Evolutionary conservation across 2,797 vertebrate genomes (phyloP).

Genomic region (Pygocentrus nattereri): DNA sequence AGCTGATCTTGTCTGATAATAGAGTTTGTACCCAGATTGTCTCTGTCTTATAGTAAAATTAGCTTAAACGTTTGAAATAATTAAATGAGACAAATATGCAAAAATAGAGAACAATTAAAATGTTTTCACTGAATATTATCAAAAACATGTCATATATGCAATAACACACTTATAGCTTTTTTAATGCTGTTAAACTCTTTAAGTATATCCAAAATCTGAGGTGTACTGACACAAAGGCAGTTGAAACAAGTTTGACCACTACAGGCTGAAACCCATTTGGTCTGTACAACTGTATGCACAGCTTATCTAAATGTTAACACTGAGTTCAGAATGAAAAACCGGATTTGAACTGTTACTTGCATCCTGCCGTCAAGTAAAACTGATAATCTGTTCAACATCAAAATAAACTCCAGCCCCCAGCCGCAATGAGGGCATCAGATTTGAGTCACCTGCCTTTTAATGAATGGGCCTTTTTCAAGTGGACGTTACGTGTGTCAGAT

Average conservation of each 20-base stretch:
- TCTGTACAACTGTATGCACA: not conserved
- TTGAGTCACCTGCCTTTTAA: not conserved
- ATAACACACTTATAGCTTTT: too few species aligned
- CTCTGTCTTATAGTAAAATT: too few species aligned
- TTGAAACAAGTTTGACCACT: slow-evolving; percentile 22
- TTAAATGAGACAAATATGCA: too few species aligned
- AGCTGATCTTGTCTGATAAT: too few species aligned
- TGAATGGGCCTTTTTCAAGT: slow-evolving; percentile 13
- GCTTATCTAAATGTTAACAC: slow-evolving; percentile 3
- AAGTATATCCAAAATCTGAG: not conserved
- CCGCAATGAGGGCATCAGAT: slow-evolving; percentile 27
- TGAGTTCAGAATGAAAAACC: not conserved
- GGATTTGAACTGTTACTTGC: not conserved
- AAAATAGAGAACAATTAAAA: too few species aligned
- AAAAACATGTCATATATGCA: not conserved
- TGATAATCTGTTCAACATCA: not conserved
- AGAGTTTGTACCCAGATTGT: too few species aligned
- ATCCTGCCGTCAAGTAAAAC: not conserved
- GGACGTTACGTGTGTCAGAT: slow-evolving; percentile 42
- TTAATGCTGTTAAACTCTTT: not conserved
- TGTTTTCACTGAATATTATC: too few species aligned
- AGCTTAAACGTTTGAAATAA: too few species aligned
- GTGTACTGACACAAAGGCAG: not conserved
- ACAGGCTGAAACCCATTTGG: not conserved
- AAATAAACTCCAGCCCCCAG: slow-evolving; percentile 6